phyloP scores from a whole-genome alignment of 2,888 invertebrate genomes.

The Pegoplata infirma region DNA sequence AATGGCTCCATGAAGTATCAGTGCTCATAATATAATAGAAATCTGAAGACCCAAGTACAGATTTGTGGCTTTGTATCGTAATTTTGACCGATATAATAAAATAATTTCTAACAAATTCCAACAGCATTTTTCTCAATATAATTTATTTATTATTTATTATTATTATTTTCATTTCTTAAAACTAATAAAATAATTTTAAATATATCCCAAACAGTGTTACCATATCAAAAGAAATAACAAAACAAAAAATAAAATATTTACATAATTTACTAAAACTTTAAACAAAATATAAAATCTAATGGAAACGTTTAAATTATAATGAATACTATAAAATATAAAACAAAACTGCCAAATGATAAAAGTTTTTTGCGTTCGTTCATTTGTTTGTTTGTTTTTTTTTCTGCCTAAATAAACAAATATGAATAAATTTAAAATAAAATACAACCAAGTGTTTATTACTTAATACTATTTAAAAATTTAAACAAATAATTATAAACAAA shows the following conservation, averaged over 20 bases:
- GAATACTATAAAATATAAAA: constrained; percentile 15
- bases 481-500: constrained; percentile 45
- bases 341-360: not conserved
- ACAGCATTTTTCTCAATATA: not conserved
- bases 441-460: constrained; percentile 7
- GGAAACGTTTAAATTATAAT: not conserved
- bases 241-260: constrained; percentile 29
- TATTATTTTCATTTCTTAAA: no score
- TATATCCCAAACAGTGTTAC: constrained; percentile 38
- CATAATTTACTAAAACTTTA: constrained; percentile 34
- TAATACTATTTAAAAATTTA: constrained; percentile 40
- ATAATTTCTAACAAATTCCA: not conserved
- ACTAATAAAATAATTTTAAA: not conserved
- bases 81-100: no score
- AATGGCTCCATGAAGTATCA: no score
- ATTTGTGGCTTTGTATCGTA: no score
- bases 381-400: no score
- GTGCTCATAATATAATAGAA: no score
- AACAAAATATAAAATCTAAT: constrained; percentile 2
- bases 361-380: constrained; percentile 42
- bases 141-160: not conserved
- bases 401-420: constrained; percentile 45
- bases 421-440: constrained; percentile 31
- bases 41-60: no score
- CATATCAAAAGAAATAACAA: constrained; percentile 61